Conservation (phyloP, 2,888 invertebrate genomes). For the Drosophila ustulata region DNA sequence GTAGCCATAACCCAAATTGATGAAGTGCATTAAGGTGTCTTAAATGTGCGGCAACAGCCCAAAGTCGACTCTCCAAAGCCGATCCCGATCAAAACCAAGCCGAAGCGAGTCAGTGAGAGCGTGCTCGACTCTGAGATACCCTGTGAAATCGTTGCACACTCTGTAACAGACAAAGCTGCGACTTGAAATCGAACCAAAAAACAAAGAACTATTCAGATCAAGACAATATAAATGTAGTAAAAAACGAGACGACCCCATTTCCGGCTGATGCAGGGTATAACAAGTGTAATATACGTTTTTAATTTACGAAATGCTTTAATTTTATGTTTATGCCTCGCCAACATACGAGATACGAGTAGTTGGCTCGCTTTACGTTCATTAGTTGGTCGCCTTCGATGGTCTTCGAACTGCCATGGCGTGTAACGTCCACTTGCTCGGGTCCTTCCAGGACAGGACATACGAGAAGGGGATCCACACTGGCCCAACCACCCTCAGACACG, state of each 20-base stretch:
- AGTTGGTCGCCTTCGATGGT: not conserved
- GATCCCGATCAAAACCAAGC: slow-evolving; percentile 7
- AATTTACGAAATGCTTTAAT: slow-evolving; percentile 49
- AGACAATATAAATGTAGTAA: too few relatives aligned
- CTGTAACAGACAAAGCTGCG: too few relatives aligned
- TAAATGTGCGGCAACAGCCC: slow-evolving; percentile 68
- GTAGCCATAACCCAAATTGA: slow-evolving; percentile 67
- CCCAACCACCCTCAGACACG: not conserved
- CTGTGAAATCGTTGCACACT: not conserved
- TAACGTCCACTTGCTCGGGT: not conserved
- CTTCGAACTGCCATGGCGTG: not conserved
- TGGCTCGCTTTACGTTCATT: slow-evolving; percentile 37
- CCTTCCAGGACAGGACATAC: slow-evolving; percentile 3
- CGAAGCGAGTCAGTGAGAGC: not conserved
- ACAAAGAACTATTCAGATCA: too few relatives aligned
- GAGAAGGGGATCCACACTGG: not conserved
- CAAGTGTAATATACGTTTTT: slow-evolving; percentile 29
- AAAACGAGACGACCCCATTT: not conserved
- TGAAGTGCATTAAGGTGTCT: slow-evolving; percentile 81
- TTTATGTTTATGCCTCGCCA: slow-evolving; percentile 28
- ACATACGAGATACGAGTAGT: not conserved
- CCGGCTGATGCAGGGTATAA: not conserved
- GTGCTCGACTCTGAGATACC: not conserved
- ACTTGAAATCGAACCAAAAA: too few relatives aligned
- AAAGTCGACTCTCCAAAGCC: slow-evolving; percentile 13